Conservation (phyloP, 2,888 invertebrate species). For the Cylloceria caligata region DNA sequence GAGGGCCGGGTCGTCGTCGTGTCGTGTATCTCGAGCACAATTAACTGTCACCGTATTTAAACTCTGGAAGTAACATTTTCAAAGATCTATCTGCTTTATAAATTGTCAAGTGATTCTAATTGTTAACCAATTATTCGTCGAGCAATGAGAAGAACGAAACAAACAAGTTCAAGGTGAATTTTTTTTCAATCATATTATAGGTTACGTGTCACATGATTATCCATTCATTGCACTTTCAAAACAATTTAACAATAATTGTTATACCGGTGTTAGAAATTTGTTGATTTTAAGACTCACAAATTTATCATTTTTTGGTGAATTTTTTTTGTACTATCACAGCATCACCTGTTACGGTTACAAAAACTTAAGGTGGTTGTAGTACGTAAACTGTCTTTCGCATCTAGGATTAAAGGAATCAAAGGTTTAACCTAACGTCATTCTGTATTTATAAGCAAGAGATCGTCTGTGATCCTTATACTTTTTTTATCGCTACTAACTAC, state of each 20-base stretch:
- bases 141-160: constrained; percentile 63
- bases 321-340: not conserved
- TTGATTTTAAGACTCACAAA: not conserved
- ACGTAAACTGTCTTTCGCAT: not conserved
- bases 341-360: not conserved
- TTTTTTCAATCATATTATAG: constrained; percentile 34
- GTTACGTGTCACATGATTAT: constrained; percentile 50
- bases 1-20: constrained; percentile 59
- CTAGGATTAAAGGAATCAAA: not conserved
- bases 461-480: too few relatives aligned
- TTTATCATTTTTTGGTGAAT: not conserved
- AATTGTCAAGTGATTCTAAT: not conserved
- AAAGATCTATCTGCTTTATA: not conserved
- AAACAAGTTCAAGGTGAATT: constrained; percentile 52
- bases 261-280: not conserved
- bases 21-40: not conserved
- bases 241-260: not conserved
- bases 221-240: not conserved
- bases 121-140: constrained; percentile 22
- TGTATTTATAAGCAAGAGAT: not conserved
- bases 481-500: not conserved
- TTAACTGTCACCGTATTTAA: constrained; percentile 49
- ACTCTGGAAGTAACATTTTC: not conserved
- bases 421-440: not conserved
- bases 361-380: not conserved